Evolutionary conservation across 2,797 vertebrate species (phyloP), one percentile per base, ranked within the genome.

Genomic region (Mastacembelus armatus): DNA sequence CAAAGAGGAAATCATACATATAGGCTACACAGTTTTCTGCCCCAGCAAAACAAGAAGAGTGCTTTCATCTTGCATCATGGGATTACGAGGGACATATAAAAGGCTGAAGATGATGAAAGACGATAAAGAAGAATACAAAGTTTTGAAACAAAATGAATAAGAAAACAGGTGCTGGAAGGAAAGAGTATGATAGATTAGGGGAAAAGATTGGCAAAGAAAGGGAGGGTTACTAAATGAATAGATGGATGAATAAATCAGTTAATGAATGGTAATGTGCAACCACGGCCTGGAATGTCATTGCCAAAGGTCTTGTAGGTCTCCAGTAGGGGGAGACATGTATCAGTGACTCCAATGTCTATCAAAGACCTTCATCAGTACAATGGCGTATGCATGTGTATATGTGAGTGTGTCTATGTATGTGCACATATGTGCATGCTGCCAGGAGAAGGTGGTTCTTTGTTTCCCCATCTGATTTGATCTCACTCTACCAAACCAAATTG

Each of bases 371-470:
- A 78, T 77, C 56, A 65, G 56, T 58, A 38, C 36, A 47, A 52
- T 19, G 9, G 21, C 44, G 48, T 67, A 29, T 60, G 69, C 64
- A 67, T 32, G 29, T 10, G 45, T 48, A 36, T 56, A 56, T 67
- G 62, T 58, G 42, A n/a, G n/a, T n/a, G n/a, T n/a, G n/a, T n/a
- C n/a, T n/a, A n/a, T 22, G 52, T 54, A 33, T 50, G 40, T 24
- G 63, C 40, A 42, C 42, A 51, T 62, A 30, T 54, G 52, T 64
- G 61, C 43, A 52, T 68, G 48, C 51, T 61, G 47, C 50, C 64
- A 66, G 71, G 77, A 85, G 88, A 90, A 91, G 89, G 89, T 88
- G 78, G 68, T 80, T 89, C 85, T 88, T 92, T 92, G 91, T 92
- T 89, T 90, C 85, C 85, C 67, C 85, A 85, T 89, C 85, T 91